Base-by-base conservation (phyloP, 1,140 invertebrate genomes). In the Kradibia gibbosae region DNA sequence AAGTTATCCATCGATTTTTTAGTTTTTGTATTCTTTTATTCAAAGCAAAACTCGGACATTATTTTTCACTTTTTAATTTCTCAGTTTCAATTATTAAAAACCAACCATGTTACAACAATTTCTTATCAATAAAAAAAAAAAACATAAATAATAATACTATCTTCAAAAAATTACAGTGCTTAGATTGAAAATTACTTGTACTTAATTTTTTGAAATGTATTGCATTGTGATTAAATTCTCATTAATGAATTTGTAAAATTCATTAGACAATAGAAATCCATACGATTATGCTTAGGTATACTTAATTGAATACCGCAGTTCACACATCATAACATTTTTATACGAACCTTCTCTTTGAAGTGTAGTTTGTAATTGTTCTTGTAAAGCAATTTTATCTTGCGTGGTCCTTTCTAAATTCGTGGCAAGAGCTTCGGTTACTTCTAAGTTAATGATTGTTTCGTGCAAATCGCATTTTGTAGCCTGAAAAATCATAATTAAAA, bases 261-360 rank as follows among this genome's bases (percentile, higher is more conserved):
- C 25, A n/a, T n/a, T 34, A 70, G 42, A n/a, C 3, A 70, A 45
- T 13, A 73, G 2, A 53, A 73, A 73, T 53, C 31, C 28, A n/a
- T 39, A 20, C 17, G 25, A 42, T 11, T 60, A 50, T 45, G 20
- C 0, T 34, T 22, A 74, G 72, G 48, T 55, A 31, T 74, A 17
- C 48, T 10, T 17, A 55, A 31, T 10, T 55, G 39, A 22, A 39
- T 74, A 74, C 8, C 36, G 55, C 72, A 75, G 45, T 25, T 71
- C 2, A 2, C 7, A 71, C 0, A 28, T 71, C 2, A 28, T 72
- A 67, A 39, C 48, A 34, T 31, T 1, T 28, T 55, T 2, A n/a
- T 78, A 79, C 75, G 53, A 82, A 89, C 89, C 89, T 88, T 92
- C 91, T 84, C 91, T 91, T 36, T 90, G 85, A n/a, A 90, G 80